phyloP scores from a whole-genome alignment of 1,140 invertebrate genomes.

The Drosophila insularis region DNA sequence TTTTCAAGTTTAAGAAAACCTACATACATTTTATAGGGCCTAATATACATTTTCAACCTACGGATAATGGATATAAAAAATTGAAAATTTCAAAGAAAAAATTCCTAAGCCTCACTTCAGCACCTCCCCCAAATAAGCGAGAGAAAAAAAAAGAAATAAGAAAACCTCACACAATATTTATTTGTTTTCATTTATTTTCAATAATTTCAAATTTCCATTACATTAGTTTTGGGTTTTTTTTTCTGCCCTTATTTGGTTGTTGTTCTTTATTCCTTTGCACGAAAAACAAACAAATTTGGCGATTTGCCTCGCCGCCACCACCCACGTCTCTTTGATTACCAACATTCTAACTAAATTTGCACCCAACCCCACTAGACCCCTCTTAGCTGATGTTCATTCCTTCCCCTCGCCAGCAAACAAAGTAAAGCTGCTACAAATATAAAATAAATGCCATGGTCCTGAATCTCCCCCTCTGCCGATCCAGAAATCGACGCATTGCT shows the following conservation, averaged over 20 bases:
- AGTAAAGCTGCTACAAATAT: conserved; percentile 61
- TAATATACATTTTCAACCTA: background rate
- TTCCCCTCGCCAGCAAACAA: background rate
- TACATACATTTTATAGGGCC: too few relatives aligned
- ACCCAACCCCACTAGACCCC: background rate
- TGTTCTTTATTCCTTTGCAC: conserved; percentile 74
- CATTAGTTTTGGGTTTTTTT: conserved; percentile 67
- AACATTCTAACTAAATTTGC: conserved; percentile 72
- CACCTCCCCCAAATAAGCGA: conserved; percentile 33
- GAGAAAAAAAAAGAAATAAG: background rate
- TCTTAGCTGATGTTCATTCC: background rate
- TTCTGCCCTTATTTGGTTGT: conserved; percentile 10
- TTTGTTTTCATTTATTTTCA: conserved; percentile 81
- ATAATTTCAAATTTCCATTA: conserved; percentile 80
- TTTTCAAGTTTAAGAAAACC: too few relatives aligned
- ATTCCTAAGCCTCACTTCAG: conserved; percentile 56
- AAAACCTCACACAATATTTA: conserved; percentile 62
- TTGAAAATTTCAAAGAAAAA: conserved; percentile 22
- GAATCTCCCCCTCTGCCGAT: background rate
- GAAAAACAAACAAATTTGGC: conserved; percentile 76
- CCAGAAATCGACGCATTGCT: conserved; percentile 22
- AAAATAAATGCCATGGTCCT: conserved; percentile 59
- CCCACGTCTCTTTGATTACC: conserved; percentile 67
- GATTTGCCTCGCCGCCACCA: conserved; percentile 30
- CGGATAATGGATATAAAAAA: conserved; percentile 11